Conservation (phyloP, 2,888 invertebrate species). For the Dastarcus helophoroides region DNA sequence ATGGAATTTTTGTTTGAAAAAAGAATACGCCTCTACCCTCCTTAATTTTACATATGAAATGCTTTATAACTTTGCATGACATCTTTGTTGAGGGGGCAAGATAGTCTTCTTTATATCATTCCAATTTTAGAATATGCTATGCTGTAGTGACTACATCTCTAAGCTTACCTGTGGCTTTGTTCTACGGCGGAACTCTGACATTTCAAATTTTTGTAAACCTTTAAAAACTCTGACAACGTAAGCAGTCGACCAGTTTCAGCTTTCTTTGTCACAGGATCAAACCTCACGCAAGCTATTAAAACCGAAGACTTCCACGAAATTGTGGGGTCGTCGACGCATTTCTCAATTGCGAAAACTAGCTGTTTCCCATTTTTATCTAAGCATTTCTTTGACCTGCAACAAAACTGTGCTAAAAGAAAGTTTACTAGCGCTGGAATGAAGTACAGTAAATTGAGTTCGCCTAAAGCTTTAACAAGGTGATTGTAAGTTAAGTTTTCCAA, state of each 20-base stretch:
- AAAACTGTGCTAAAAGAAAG: too few species aligned
- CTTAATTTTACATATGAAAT: too few species aligned
- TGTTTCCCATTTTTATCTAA: constrained; percentile 50
- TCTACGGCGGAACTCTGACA: constrained; percentile 35
- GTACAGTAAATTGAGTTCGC: too few species aligned
- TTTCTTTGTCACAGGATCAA: constrained; percentile 41
- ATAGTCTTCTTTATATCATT: too few species aligned
- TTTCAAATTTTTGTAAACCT: constrained; percentile 45
- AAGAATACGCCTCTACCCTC: too few species aligned
- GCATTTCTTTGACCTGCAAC: constrained; percentile 45
- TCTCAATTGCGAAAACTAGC: constrained; percentile 52
- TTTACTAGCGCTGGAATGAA: too few species aligned
- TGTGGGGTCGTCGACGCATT: constrained; percentile 50
- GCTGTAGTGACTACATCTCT: constrained; percentile 1
- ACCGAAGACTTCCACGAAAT: constrained; percentile 60
- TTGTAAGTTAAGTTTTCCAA: too few species aligned
- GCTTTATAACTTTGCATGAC: too few species aligned
- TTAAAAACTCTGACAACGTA: constrained; percentile 51
- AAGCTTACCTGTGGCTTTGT: constrained; percentile 25
- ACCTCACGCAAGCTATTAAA: constrained; percentile 51
- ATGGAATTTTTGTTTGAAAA: too few species aligned
- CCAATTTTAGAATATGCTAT: too few species aligned
- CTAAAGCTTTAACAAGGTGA: too few species aligned
- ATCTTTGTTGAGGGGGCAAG: too few species aligned
- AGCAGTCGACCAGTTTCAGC: constrained; percentile 49